Conservation (phyloP, 1,140 invertebrate genomes). For the Trichonephila clavata region DNA sequence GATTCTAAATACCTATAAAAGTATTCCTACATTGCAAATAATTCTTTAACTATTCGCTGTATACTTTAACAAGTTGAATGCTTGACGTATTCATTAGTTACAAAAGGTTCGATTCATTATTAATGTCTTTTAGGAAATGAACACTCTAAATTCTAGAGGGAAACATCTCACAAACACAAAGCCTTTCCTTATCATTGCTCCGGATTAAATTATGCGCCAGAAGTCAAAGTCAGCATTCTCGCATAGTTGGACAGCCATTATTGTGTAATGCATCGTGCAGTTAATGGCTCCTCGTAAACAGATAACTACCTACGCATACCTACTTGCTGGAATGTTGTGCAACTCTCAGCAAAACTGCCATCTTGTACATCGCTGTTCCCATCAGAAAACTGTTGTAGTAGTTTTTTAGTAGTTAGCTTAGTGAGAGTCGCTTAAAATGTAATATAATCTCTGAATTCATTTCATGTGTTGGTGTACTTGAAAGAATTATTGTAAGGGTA, state of each 20-base stretch:
- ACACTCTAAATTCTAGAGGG: not conserved
- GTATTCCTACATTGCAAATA: no score
- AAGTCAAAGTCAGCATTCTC: slow-evolving; percentile 40
- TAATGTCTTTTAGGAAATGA: not conserved
- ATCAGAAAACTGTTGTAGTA: no score
- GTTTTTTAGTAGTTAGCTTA: no score
- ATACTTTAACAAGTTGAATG: no score
- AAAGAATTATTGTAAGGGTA: no score
- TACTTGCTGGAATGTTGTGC: not conserved
- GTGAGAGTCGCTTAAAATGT: no score
- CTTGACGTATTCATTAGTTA: no score
- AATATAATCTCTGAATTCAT: no score
- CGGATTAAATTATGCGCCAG: not conserved
- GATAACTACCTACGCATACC: slow-evolving; percentile 12
- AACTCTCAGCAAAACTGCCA: not conserved
- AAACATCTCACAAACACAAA: not conserved
- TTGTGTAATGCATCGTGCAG: slow-evolving; percentile 27
- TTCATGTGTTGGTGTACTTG: no score
- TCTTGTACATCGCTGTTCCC: not conserved
- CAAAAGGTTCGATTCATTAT: not conserved
- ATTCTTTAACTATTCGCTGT: no score
- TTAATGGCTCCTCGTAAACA: slow-evolving; percentile 38
- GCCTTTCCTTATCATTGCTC: slow-evolving; percentile 11
- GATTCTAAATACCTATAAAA: no score
- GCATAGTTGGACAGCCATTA: not conserved